Evolutionary conservation across 2,797 vertebrate species (phyloP), one percentile per base, ranked within the genome.

Genomic region (Halcyon leucocephala): DNA sequence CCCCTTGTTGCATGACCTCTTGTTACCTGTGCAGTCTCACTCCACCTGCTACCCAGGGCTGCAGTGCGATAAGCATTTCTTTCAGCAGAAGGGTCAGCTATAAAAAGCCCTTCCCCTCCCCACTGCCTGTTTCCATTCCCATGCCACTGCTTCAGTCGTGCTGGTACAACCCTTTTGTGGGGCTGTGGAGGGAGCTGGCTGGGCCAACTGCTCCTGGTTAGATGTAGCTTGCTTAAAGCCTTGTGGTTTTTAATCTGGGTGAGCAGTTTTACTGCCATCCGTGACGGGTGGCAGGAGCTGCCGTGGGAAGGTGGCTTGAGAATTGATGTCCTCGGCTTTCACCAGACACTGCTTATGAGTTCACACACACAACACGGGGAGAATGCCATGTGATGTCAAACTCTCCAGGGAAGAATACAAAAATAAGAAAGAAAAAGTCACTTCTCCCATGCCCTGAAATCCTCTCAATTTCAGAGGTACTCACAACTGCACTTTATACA

Each of bases 51-150:
- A 12, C 71, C 86, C 90, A 37, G 39, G 42, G 81, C 88, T 46
- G 74, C 85, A 17, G 64, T 1, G 31, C 0, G 19, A 95, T 85
- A 94, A 97, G 90, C 14, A 2, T 70, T 97, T 84, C 86, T 86
- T 89, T 93, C 89, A 93, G 93, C 93, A 93, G 86, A 89, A 92
- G 93, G 66, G 90, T 94, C 95, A 94, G 92, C 95, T 96, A 97
- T 96, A 96, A 97, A 96, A 97, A 97, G 93, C 89, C 74, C 48
- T 96, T 96, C 83, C 70, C 88, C 93, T 96, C 94, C 93, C 88
- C 1, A 0, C 80, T 92, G 95, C 92, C 70, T 82, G 77, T 94
- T 95, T 94, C 95, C 93, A 96, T 95, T 95, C 86, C 86, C 0
- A 4, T 73, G 88, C 73, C 29, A 16, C 83, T 15, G 33, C 81